phyloP scores from a whole-genome alignment of 2,888 invertebrate genomes.

The Exephanes ischioxanthus region DNA sequence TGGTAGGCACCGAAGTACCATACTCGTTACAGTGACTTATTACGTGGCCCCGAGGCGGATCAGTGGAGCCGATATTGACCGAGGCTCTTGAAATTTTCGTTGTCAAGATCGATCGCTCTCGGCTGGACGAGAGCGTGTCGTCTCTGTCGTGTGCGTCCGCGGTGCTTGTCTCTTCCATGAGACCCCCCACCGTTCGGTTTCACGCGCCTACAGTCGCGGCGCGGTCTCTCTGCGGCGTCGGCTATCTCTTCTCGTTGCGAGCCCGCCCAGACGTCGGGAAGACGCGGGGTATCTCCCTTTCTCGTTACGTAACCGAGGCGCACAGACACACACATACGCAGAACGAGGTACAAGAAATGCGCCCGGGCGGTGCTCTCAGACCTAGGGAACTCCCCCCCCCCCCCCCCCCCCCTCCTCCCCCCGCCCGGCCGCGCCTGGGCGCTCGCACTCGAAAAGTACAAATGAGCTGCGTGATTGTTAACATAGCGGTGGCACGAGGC shows the following conservation, averaged over 20 bases:
- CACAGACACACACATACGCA: not conserved
- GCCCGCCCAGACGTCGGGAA: conserved; percentile 19
- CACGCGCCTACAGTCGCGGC: conserved; percentile 16
- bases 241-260: conserved; percentile 18
- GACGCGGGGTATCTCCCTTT: conserved; percentile 4
- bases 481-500: conserved; percentile 40
- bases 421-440: not conserved
- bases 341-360: conserved; percentile 34
- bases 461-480: conserved; percentile 51
- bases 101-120: conserved; percentile 51
- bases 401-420: too few relatives aligned
- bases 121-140: conserved; percentile 9
- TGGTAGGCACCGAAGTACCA: not conserved
- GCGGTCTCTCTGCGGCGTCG: not conserved
- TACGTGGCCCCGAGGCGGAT: not conserved
- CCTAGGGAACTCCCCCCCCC: not conserved
- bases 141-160: conserved; percentile 5
- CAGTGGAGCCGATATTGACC: conserved; percentile 24
- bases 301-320: conserved; percentile 27
- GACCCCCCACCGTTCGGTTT: conserved; percentile 33
- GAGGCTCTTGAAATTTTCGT: conserved; percentile 20
- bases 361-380: conserved; percentile 30
- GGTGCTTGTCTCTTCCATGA: not conserved
- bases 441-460: conserved; percentile 42
- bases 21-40: not conserved